Evolutionary conservation across 2,113 vertebrate genomes (phyloP).

Genomic region (Myrmecobius fasciatus): DNA sequence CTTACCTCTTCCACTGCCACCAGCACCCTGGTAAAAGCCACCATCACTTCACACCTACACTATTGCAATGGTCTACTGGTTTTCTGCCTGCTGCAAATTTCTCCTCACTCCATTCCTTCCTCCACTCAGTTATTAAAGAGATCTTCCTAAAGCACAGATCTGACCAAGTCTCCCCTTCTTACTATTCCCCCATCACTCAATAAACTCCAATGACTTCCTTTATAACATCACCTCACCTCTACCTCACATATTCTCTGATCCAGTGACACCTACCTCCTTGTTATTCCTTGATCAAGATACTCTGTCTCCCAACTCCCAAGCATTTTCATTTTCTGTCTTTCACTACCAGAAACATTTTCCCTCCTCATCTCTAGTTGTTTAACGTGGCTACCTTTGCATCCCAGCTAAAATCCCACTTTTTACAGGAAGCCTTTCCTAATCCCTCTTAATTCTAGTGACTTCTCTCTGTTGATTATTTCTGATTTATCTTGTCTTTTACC

Average conservation of each 20-base stretch:
- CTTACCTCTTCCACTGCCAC: background rate
- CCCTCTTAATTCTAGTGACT: background rate
- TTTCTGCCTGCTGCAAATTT: background rate
- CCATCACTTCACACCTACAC: background rate
- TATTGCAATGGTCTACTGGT: background rate
- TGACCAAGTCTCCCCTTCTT: background rate
- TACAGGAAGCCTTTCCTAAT: background rate
- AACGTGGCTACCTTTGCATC: background rate
- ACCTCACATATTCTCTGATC: background rate
- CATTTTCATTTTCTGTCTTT: background rate
- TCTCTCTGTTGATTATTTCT: background rate
- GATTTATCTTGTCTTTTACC: background rate
- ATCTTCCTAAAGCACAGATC: background rate
- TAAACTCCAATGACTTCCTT: background rate
- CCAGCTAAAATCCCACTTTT: background rate
- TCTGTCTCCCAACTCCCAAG: background rate
- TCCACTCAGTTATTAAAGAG: background rate
- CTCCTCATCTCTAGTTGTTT: background rate
- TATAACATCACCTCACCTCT: background rate
- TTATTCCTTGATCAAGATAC: background rate
- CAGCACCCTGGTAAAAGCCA: background rate
- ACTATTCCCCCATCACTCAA: too few relatives aligned
- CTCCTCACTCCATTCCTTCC: background rate
- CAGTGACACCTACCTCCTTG: background rate
- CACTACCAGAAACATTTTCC: background rate